Evolutionary conservation across 1,140 invertebrate genomes (phyloP).

Genomic region (Intoshia linei): DNA sequence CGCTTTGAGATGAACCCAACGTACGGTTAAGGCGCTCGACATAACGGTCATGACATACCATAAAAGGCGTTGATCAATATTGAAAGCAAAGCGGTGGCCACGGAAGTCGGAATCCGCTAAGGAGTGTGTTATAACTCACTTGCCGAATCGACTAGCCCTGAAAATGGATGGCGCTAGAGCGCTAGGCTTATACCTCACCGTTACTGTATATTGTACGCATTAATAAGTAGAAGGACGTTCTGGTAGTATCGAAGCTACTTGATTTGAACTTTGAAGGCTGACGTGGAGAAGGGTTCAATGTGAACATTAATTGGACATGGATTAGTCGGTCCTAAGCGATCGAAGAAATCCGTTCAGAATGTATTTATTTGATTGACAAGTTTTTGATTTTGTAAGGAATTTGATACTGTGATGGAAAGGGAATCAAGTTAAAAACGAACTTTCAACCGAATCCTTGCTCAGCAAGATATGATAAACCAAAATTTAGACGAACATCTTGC

Average conservation of each 20-base stretch:
- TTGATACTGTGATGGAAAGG: conserved; percentile 24
- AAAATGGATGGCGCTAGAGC: conserved; percentile 53
- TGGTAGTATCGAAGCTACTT: conserved; percentile 36
- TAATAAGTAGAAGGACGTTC: conserved; percentile 38
- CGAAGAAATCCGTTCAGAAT: conserved; percentile 18
- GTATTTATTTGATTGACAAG: conserved; percentile 3
- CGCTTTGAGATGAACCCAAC: conserved; percentile 49
- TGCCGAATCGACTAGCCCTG: conserved; percentile 47
- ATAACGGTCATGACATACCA: conserved; percentile 22
- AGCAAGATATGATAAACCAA: no score
- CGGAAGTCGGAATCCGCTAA: conserved; percentile 51
- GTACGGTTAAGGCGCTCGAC: conserved; percentile 23
- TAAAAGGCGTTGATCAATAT: conserved; percentile 31
- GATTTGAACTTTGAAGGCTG: conserved; percentile 43
- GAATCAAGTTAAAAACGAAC: conserved; percentile 26
- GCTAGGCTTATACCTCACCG: conserved; percentile 35
- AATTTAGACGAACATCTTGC: no score
- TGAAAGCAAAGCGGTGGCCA: conserved; percentile 51
- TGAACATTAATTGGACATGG: conserved; percentile 54
- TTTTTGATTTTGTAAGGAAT: not conserved
- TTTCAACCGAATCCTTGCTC: no score
- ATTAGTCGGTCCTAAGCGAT: conserved; percentile 38
- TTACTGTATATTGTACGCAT: conserved; percentile 25
- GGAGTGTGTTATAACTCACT: conserved; percentile 54
- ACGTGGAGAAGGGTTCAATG: conserved; percentile 51